Evolutionary conservation across 1,140 invertebrate genomes (phyloP), one percentile per base, ranked within the genome.

Genomic region (Octopus sinensis): DNA sequence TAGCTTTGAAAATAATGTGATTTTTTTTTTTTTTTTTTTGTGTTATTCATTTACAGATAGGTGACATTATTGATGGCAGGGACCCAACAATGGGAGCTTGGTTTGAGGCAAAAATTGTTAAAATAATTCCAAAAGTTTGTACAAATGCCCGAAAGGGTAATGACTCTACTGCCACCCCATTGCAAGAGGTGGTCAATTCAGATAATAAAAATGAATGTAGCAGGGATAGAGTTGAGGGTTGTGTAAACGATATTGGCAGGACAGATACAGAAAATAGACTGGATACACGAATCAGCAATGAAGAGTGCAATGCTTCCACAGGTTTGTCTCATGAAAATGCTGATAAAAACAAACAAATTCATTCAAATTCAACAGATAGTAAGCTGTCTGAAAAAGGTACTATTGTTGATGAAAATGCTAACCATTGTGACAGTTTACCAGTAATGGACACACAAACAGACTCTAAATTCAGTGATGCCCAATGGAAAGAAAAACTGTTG

Each of bases 21-120:
- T 43, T 43, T 43, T 43, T 1, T 62, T 62, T 62, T 43, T 43
- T 43, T 43, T 1, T 62, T 62, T 62, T 17, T 62, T 62, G 9
- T 62, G 9, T 62, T 17, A 54, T 71, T 84, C 84, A 83, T 82
- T 87, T 85, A 76, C 78, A 92, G 91, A 84, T 94, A 83, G 94
- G 93, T 54, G 95, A 96, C 90, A 89, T 93, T 4, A 89, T 96
- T 82, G 95, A 96, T 91, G 92, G 93, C 52, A 91, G 92, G 82
- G 91, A 93, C 85, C 76, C 87, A 23, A 90, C 90, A 78, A 88
- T 89, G 83, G 92, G 91, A 68, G 90, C 89, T 6, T 91, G 92
- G 91, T 92, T 91, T 89, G 92, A 93, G 84, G 91, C 90, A 7
- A 90, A 90, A 82, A 90, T 92, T 79, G 81, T 89, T 6, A 89